Evolutionary conservation across 2,113 vertebrate genomes (phyloP).

Genomic region (Myotis brandtii): DNA sequence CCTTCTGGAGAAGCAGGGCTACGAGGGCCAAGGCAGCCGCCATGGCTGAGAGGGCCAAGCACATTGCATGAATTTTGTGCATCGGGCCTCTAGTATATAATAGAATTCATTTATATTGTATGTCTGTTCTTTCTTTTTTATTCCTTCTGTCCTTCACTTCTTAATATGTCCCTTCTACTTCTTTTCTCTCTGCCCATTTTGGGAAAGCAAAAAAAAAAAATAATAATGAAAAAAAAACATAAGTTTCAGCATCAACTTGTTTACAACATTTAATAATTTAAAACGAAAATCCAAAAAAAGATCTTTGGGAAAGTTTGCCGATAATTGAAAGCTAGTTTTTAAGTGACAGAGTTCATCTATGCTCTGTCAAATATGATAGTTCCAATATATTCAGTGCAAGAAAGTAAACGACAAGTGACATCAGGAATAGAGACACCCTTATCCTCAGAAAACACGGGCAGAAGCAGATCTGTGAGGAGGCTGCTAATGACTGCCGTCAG

Average conservation of each 20-base stretch:
- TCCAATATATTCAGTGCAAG: neutral
- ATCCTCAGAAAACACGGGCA: neutral
- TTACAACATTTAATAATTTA: neutral
- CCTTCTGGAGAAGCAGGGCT: no score
- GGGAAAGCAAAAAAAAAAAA: neutral
- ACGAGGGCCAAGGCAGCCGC: no score
- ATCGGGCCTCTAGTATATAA: neutral
- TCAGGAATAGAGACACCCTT: neutral
- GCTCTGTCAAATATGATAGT: neutral
- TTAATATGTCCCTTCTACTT: neutral
- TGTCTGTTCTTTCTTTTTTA: accelerated
- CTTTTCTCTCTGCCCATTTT: neutral
- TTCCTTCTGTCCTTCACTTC: neutral
- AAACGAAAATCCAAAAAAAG: neutral
- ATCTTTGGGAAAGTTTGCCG: neutral
- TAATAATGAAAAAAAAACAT: neutral
- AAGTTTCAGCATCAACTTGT: neutral
- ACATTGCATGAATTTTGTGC: no score
- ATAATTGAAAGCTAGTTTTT: neutral
- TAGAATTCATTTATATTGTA: neutral
- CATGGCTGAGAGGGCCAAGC: no score
- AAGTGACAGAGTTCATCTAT: constrained; percentile 21
- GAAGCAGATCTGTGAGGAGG: neutral
- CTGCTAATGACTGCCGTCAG: neutral
- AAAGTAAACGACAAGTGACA: constrained; percentile 7